A percentile compares a stretch with the other conserved stretches of the same genome.
Evolutionary conservation across 2,113 vertebrate species (phyloP).

Genomic region (Notiomystis cincta): DNA sequence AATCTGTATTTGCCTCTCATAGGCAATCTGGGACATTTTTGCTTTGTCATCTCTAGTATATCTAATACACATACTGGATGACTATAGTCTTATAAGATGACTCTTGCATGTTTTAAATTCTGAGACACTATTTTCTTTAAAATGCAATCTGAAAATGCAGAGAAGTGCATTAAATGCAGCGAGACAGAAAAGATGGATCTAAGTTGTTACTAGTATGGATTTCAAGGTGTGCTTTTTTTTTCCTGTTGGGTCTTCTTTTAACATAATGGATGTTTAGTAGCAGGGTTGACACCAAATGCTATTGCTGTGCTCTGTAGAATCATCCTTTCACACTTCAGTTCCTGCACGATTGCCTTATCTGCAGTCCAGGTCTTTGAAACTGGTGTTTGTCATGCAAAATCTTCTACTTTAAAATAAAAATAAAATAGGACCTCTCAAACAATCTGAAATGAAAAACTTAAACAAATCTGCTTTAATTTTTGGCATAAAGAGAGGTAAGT

Average conservation of each 20-base stretch:
- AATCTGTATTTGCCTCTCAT: background rate
- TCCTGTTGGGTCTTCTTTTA: background rate
- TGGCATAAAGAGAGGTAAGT: background rate
- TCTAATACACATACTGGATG: background rate
- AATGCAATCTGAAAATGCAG: background rate
- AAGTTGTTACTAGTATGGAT: background rate
- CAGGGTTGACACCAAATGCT: background rate
- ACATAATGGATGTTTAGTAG: background rate
- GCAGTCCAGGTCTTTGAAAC: background rate
- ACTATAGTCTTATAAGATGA: background rate
- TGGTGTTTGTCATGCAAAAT: background rate
- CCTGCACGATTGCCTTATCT: background rate
- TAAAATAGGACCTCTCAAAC: accelerated
- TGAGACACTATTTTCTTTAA: background rate
- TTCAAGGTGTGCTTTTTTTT: background rate
- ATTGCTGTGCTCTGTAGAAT: background rate
- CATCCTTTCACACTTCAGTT: background rate
- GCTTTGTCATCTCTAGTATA: background rate
- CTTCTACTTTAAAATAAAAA: background rate
- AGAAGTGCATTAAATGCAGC: background rate
- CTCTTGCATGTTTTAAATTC: background rate
- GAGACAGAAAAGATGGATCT: background rate
- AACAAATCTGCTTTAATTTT: background rate
- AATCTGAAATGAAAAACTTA: background rate
- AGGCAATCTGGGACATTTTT: background rate